A percentile compares a stretch with the other conserved stretches of the same genome.
These are phyloP conservation scores for Elephas maximus DNA, from an alignment of 2,113 vertebrate species.

Conservation along the genomic window DNA sequence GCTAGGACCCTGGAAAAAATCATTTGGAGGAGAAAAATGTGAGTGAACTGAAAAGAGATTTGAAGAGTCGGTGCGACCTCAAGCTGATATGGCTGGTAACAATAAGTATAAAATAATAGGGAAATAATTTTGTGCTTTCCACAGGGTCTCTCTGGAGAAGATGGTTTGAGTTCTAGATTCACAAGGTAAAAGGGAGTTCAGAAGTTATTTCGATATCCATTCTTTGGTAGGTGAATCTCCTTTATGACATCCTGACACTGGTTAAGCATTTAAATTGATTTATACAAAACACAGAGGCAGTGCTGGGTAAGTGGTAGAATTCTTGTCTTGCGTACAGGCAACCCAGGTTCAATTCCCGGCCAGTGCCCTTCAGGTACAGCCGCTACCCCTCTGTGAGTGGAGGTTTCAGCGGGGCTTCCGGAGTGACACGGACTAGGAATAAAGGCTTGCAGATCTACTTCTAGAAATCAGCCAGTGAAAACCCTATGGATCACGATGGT, in stretches of 20 bases:
- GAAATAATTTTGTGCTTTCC: neutral
- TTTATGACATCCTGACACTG: neutral
- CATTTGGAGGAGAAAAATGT: slow-evolving; percentile 45
- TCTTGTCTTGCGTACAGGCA: neutral
- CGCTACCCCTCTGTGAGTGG: neutral
- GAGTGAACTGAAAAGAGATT: neutral
- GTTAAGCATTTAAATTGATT: neutral
- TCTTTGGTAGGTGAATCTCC: neutral
- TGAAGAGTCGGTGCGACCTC: slow-evolving; percentile 45
- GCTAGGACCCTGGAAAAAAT: slow-evolving; percentile 66
- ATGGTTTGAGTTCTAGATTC: neutral
- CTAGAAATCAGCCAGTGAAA: neutral
- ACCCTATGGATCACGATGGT: neutral
- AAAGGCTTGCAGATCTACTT: neutral
- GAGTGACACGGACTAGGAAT: neutral
- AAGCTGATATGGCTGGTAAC: neutral
- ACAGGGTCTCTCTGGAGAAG: neutral
- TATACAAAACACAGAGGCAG: neutral
- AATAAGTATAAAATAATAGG: neutral
- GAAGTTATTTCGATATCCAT: neutral
- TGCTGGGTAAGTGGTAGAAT: neutral
- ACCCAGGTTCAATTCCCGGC: neutral
- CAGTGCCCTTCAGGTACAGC: neutral
- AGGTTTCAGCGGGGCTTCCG: neutral
- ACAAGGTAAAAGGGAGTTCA: neutral